These are phyloP conservation scores for Drosophila ficusphila DNA, from an alignment of 1,140 invertebrate genomes.

Conservation along the genomic window DNA sequence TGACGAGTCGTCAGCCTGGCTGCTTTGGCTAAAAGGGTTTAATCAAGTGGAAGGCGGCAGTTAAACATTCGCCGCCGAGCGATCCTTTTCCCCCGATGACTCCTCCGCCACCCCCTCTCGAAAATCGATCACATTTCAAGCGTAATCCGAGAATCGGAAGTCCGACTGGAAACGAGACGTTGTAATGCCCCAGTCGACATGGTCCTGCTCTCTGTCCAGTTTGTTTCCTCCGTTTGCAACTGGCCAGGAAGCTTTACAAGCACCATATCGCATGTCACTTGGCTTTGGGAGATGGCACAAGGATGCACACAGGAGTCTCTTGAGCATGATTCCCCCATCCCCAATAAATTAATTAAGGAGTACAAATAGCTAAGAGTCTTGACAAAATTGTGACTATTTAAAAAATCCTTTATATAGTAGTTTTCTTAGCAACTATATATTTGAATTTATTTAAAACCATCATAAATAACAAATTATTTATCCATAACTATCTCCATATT, in stretches of 20 bases:
- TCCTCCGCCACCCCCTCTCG: not conserved
- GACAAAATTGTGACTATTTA: no score
- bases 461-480: no score
- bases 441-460: no score
- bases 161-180: slow-evolving; percentile 60
- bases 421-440: no score
- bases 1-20: slow-evolving; percentile 47
- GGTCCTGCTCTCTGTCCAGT: slow-evolving; percentile 1
- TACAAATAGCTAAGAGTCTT: no score
- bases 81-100: not conserved
- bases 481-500: no score
- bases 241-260: slow-evolving; percentile 69
- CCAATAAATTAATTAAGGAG: no score
- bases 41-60: slow-evolving; percentile 79
- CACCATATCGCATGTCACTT: slow-evolving; percentile 55
- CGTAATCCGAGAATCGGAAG: slow-evolving; percentile 72
- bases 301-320: slow-evolving; percentile 36
- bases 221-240: slow-evolving; percentile 28
- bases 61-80: slow-evolving; percentile 52
- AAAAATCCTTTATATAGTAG: no score
- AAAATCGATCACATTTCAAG: slow-evolving; percentile 65
- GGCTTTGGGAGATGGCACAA: not conserved
- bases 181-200: slow-evolving; percentile 72
- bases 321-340: no score
- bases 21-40: slow-evolving; percentile 64